phyloP scores from a whole-genome alignment of 2,888 invertebrate species.

The Perizoma flavofasciatum region DNA sequence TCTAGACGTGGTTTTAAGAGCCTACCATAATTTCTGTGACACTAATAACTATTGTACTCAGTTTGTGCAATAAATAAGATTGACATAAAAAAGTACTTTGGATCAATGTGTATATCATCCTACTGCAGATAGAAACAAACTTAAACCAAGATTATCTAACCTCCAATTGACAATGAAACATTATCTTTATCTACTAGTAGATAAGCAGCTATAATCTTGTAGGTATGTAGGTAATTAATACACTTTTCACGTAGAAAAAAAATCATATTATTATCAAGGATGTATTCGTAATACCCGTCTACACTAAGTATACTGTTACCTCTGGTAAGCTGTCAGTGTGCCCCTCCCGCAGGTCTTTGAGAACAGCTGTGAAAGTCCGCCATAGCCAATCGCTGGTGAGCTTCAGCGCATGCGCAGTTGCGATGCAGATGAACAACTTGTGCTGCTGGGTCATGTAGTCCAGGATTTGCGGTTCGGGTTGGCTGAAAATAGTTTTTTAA shows the following conservation, averaged over 20 bases:
- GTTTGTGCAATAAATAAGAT: background rate
- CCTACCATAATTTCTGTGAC: too few relatives aligned
- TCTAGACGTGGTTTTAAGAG: too few relatives aligned
- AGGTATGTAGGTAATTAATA: too few relatives aligned
- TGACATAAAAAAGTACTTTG: background rate
- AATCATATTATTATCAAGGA: background rate
- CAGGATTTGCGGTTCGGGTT: constrained; percentile 93
- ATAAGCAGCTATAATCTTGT: background rate
- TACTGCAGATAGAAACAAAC: background rate
- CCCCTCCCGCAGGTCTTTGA: constrained; percentile 89
- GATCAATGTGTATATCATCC: background rate
- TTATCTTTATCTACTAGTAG: background rate
- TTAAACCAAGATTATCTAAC: background rate
- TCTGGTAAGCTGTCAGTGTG: constrained; percentile 92
- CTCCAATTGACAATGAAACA: background rate
- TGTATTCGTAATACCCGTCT: background rate
- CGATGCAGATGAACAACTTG: constrained; percentile 94
- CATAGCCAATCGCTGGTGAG: constrained; percentile 89
- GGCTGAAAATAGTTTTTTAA: constrained; percentile 68
- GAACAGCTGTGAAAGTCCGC: constrained; percentile 90
- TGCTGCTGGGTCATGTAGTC: constrained; percentile 97
- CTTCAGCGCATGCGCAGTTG: constrained; percentile 90
- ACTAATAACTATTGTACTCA: background rate
- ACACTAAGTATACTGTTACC: constrained; percentile 65
- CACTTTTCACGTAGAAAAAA: too few relatives aligned